phyloP scores from a whole-genome alignment of 2,113 vertebrate genomes.

The Carlito syrichta region DNA sequence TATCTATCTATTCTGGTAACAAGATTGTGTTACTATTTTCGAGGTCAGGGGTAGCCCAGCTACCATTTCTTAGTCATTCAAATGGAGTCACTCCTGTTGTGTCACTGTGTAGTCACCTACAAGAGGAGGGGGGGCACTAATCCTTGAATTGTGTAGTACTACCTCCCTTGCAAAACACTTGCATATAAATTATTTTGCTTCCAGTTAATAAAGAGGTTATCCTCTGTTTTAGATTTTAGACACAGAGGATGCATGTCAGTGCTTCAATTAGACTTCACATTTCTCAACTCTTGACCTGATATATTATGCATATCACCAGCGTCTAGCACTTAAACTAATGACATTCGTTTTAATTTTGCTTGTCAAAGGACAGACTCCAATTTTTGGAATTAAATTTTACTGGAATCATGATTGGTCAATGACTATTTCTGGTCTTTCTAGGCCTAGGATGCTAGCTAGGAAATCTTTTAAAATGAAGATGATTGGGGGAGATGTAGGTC shows the following conservation, averaged over 20 bases:
- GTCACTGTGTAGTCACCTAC: not conserved
- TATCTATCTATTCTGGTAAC: no score
- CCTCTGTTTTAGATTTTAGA: not conserved
- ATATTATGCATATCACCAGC: not conserved
- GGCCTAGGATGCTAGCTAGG: not conserved
- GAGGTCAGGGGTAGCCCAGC: not conserved
- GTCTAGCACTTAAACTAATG: not conserved
- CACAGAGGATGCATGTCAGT: not conserved
- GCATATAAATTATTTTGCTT: not conserved
- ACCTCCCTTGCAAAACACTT: not conserved
- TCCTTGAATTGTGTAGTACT: not conserved
- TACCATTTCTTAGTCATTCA: not conserved
- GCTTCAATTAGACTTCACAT: not conserved
- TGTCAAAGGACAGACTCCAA: not conserved
- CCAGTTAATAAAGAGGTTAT: not conserved
- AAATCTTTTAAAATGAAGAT: not conserved
- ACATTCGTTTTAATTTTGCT: conserved; percentile 13
- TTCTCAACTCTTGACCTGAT: not conserved
- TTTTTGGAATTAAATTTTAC: not conserved
- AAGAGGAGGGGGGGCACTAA: not conserved
- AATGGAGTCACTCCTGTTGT: not conserved
- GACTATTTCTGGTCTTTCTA: not conserved
- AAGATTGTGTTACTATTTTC: not conserved
- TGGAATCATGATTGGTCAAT: not conserved
- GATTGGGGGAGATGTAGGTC: not conserved